A percentile compares a stretch with the other conserved stretches of the same genome.
phyloP scores from a whole-genome alignment of 2,888 invertebrate species.

The Xestia rhomboidea region DNA sequence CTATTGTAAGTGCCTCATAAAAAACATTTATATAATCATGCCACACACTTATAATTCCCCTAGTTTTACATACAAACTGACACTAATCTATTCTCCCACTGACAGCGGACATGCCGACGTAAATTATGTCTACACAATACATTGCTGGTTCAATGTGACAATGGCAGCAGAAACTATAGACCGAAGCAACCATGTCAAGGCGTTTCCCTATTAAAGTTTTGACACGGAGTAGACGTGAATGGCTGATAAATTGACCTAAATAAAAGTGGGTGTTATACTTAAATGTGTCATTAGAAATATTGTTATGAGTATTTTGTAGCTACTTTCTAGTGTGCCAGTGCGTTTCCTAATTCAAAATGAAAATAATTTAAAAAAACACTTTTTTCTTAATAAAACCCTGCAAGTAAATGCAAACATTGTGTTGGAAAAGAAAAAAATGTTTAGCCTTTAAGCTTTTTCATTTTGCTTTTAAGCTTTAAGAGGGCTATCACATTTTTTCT shows the following conservation, averaged over 20 bases:
- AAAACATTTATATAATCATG: background rate
- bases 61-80: constrained; percentile 19
- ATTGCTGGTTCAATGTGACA: constrained; percentile 71
- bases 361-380: background rate
- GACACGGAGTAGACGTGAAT: constrained; percentile 74
- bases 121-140: constrained; percentile 73
- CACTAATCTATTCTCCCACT: constrained; percentile 36
- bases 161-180: constrained; percentile 68
- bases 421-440: too few species aligned
- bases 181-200: constrained; percentile 81
- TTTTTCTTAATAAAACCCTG: background rate
- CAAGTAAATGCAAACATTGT: too few species aligned
- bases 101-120: constrained; percentile 59
- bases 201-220: constrained; percentile 81
- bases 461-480: too few species aligned
- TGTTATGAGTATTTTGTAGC: background rate
- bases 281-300: constrained; percentile 12
- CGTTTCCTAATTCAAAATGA: background rate
- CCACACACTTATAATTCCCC: background rate
- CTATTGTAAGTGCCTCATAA: too few species aligned
- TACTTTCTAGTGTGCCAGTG: background rate
- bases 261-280: constrained; percentile 45
- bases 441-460: too few species aligned
- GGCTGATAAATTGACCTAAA: constrained; percentile 66
- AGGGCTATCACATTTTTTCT: too few species aligned